These are phyloP conservation scores for Lepus townsendii DNA, from an alignment of 2,797 vertebrate species.

Conservation along the genomic window DNA sequence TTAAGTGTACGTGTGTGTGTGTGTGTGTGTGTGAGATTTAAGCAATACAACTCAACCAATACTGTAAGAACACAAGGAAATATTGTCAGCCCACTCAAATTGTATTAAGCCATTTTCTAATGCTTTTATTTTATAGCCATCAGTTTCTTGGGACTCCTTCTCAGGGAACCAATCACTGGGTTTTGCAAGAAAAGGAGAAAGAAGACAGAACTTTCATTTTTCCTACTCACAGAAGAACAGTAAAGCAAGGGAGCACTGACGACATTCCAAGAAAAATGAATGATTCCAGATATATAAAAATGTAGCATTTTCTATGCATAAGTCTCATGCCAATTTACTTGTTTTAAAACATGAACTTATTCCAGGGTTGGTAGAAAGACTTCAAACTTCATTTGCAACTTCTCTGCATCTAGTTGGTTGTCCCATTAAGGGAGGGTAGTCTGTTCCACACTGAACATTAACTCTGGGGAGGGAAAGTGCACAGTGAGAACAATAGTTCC, in stretches of 20 bases:
- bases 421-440: background rate
- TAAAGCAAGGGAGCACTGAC: background rate
- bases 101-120: background rate
- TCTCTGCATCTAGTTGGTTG: slow-evolving; percentile 16
- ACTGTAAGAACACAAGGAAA: background rate
- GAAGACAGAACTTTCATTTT: background rate
- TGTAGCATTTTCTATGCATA: slow-evolving; percentile 26
- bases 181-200: background rate
- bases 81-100: background rate
- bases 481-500: slow-evolving; percentile 84
- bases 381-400: slow-evolving; percentile 32
- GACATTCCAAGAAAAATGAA: slow-evolving; percentile 46
- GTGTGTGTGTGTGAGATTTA: background rate
- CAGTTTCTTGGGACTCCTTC: background rate
- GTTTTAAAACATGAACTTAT: slow-evolving; percentile 58
- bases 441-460: slow-evolving; percentile 73
- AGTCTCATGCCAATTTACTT: slow-evolving; percentile 50
- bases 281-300: slow-evolving; percentile 45
- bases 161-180: background rate
- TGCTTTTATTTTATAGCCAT: background rate
- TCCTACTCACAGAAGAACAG: background rate
- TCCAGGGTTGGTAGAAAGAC: background rate
- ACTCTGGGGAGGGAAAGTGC: slow-evolving; percentile 74
- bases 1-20: background rate
- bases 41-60: background rate